A percentile compares a stretch with the other conserved stretches of the same genome.
These are phyloP conservation scores for Spinus pinus DNA, from an alignment of 2,797 vertebrate genomes.

Conservation along the genomic window DNA sequence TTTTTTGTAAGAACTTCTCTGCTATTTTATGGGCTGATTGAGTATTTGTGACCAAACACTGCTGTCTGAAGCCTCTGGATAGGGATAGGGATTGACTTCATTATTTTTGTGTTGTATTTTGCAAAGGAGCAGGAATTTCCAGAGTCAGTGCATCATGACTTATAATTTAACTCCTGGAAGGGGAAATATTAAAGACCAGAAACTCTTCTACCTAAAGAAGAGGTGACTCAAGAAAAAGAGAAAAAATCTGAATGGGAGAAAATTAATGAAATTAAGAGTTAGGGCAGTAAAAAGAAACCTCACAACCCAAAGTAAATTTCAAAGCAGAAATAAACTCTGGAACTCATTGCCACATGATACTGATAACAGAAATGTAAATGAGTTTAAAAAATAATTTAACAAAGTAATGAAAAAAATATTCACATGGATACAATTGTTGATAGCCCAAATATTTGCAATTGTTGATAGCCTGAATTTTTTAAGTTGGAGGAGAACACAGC, in stretches of 20 bases:
- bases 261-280: background rate
- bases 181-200: background rate
- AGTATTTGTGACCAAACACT: background rate
- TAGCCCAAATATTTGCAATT: background rate
- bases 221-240: background rate
- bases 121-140: background rate
- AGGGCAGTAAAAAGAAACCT: background rate
- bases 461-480: background rate
- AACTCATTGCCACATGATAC: background rate
- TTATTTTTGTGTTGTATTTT: background rate
- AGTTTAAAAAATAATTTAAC: background rate
- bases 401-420: background rate
- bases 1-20: background rate
- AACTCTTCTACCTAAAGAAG: background rate
- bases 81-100: background rate
- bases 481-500: background rate
- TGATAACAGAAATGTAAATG: background rate
- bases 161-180: background rate
- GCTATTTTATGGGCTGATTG: background rate
- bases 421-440: background rate
- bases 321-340: background rate
- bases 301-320: background rate
- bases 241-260: background rate
- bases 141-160: background rate
- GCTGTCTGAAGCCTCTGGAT: background rate